These are phyloP conservation scores for Diarsia brunnea DNA, from an alignment of 2,888 invertebrate genomes.

Conservation along the genomic window DNA sequence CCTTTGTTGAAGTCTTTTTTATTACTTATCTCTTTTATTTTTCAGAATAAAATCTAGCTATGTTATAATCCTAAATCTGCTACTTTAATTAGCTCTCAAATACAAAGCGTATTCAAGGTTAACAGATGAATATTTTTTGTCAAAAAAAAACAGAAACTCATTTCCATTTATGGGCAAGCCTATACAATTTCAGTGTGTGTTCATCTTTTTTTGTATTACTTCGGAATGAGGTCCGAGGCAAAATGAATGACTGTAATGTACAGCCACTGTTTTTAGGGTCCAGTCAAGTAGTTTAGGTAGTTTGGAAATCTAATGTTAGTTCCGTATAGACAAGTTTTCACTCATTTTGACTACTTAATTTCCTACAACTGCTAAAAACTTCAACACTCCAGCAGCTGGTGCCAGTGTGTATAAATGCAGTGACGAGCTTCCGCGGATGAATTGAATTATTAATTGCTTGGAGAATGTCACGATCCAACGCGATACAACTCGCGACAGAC, in stretches of 20 bases:
- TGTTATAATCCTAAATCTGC: constrained; percentile 18
- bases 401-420: neutral
- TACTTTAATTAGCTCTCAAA: constrained; percentile 23
- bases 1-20: neutral
- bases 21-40: neutral
- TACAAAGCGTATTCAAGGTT: constrained; percentile 29
- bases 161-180: constrained; percentile 52
- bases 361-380: neutral
- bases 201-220: constrained; percentile 64
- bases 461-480: neutral
- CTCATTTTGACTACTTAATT: neutral
- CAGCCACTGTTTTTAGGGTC: constrained; percentile 42
- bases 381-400: neutral
- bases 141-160: constrained; percentile 60
- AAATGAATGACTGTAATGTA: constrained; percentile 66
- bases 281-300: constrained; percentile 25
- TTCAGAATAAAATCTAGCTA: neutral
- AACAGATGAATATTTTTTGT: constrained; percentile 43
- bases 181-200: constrained; percentile 52
- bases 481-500: neutral
- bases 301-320: neutral
- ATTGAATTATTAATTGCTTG: neutral
- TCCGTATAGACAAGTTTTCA: constrained; percentile 38
- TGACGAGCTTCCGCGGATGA: neutral
- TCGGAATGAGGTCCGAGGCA: constrained; percentile 54